Evolutionary conservation across 2,797 vertebrate species (phyloP).

Genomic region (Spheniscus humboldti): DNA sequence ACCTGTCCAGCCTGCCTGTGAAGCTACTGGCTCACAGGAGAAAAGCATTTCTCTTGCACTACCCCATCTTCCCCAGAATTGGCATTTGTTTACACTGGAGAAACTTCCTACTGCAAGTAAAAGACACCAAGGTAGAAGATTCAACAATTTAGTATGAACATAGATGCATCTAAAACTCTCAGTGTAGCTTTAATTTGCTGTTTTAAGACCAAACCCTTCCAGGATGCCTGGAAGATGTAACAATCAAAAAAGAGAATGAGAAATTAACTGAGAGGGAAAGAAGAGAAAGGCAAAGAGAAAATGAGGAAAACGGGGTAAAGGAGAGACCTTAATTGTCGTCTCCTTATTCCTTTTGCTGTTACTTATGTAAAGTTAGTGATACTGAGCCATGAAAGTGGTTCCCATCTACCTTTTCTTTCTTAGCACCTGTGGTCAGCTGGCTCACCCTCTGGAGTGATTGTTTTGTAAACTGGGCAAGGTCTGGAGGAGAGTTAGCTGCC

Average conservation of each 20-base stretch:
- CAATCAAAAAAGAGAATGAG: background rate
- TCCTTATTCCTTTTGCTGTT: background rate
- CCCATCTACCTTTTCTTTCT: background rate
- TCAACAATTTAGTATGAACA: background rate
- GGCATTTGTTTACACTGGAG: background rate
- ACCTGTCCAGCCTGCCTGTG: background rate
- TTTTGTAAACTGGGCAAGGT: background rate
- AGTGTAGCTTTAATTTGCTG: background rate
- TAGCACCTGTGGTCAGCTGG: background rate
- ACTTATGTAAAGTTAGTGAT: background rate
- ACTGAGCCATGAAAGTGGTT: background rate
- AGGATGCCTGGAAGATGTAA: background rate
- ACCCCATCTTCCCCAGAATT: background rate
- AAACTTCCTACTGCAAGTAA: background rate
- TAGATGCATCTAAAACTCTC: background rate
- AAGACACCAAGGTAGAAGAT: background rate
- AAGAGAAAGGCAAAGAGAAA: background rate
- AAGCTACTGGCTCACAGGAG: background rate
- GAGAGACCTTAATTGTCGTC: background rate
- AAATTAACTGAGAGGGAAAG: background rate
- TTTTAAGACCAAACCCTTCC: background rate
- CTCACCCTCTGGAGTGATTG: background rate
- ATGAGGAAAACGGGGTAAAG: background rate
- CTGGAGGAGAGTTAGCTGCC: background rate
- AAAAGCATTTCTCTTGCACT: background rate